A percentile compares a stretch with the other conserved stretches of the same genome.
These are phyloP conservation scores for Cotesia typhae DNA, from an alignment of 1,140 invertebrate genomes.

Conservation along the genomic window DNA sequence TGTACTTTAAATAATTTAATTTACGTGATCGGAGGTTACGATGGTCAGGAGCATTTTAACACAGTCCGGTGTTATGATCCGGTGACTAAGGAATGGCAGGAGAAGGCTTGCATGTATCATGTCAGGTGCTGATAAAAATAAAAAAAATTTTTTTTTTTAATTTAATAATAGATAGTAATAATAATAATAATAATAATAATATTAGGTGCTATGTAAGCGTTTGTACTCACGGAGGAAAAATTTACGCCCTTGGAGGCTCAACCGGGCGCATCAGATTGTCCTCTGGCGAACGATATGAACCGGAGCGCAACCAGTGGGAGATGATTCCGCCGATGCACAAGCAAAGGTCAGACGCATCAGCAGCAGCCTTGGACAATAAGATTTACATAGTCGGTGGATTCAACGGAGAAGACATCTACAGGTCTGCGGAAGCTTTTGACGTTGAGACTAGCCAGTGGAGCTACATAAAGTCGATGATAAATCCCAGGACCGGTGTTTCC, in stretches of 20 bases:
- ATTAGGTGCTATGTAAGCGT: slow-evolving; percentile 77
- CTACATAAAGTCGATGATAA: slow-evolving; percentile 78
- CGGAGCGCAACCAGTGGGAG: slow-evolving; percentile 81
- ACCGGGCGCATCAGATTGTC: slow-evolving; percentile 83
- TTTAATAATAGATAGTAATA: too few relatives aligned
- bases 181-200: too few relatives aligned
- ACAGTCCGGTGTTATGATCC: slow-evolving; percentile 75
- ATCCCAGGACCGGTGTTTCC: slow-evolving; percentile 79
- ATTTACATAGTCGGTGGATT: slow-evolving; percentile 81
- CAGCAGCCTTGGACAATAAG: slow-evolving; percentile 57
- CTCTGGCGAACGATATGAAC: slow-evolving; percentile 78
- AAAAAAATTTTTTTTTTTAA: too few relatives aligned
- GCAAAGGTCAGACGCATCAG: slow-evolving; percentile 81
- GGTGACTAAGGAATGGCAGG: slow-evolving; percentile 70
- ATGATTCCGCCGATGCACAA: slow-evolving; percentile 82
- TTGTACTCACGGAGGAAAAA: slow-evolving; percentile 73
- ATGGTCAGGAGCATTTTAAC: slow-evolving; percentile 78
- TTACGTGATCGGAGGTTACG: slow-evolving; percentile 82
- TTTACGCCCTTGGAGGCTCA: slow-evolving; percentile 89
- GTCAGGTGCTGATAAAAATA: slow-evolving; percentile 53
- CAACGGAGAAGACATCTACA: slow-evolving; percentile 75
- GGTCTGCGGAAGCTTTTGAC: slow-evolving; percentile 73
- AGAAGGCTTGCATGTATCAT: slow-evolving; percentile 78
- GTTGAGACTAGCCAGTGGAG: slow-evolving; percentile 76
- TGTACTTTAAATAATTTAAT: slow-evolving; percentile 74